Evolutionary conservation across 2,888 invertebrate genomes (phyloP).

Genomic region (Cerastis rubricosa): DNA sequence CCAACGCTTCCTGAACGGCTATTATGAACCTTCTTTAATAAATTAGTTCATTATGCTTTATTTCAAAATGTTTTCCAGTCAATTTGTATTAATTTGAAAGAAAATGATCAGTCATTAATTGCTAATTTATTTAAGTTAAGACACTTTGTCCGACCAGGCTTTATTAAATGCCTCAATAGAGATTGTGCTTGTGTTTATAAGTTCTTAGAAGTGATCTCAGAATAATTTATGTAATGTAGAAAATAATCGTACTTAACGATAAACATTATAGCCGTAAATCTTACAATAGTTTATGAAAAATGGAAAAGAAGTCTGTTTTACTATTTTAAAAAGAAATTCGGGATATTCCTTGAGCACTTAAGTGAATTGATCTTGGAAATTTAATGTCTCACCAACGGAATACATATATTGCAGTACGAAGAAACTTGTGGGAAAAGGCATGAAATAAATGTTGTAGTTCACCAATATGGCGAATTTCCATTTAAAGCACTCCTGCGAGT

Average conservation of each 20-base stretch:
- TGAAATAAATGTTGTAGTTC: constrained; percentile 13
- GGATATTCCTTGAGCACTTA: constrained; percentile 42
- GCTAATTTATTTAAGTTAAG: constrained; percentile 57
- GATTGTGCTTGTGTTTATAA: background rate
- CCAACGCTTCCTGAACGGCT: constrained; percentile 70
- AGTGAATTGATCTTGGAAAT: constrained; percentile 48
- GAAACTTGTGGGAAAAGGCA: constrained; percentile 15
- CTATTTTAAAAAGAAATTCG: constrained; percentile 35
- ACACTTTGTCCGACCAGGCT: background rate
- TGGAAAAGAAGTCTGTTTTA: constrained; percentile 14
- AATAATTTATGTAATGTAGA: background rate
- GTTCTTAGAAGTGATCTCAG: background rate
- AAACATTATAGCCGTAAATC: constrained; percentile 26
- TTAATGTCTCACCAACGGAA: constrained; percentile 25
- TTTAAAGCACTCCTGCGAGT: constrained; percentile 25
- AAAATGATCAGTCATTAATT: constrained; percentile 59
- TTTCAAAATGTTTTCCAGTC: constrained; percentile 44
- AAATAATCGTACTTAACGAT: constrained; percentile 1
- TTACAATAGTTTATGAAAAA: constrained; percentile 13
- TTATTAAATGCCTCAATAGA: background rate
- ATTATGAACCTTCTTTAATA: constrained; percentile 72
- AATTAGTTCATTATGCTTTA: constrained; percentile 57
- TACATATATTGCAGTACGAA: constrained; percentile 33
- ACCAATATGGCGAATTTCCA: constrained; percentile 31
- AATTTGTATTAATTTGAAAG: constrained; percentile 56